These are phyloP conservation scores for Ginglymostoma cirratum DNA, from an alignment of 2,113 vertebrate species.

Conservation along the genomic window DNA sequence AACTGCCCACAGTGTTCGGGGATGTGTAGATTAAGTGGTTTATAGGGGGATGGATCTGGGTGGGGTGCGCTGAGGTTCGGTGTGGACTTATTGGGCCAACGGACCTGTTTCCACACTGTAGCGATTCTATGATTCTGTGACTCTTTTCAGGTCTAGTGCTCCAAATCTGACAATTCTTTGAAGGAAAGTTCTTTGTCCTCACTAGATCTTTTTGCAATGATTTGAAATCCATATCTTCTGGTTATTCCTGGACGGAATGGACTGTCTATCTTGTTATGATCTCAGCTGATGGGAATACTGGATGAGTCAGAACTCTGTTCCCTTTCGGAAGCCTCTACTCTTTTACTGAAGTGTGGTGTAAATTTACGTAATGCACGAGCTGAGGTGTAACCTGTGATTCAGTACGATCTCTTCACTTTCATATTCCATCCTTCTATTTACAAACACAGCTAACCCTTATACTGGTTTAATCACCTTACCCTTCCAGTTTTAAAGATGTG, in stretches of 20 bases:
- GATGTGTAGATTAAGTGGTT: no score
- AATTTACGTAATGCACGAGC: not conserved
- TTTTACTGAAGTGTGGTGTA: not conserved
- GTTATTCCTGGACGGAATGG: not conserved
- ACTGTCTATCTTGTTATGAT: no score
- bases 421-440: not conserved
- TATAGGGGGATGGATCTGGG: no score
- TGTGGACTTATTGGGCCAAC: no score
- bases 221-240: not conserved
- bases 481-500: not conserved
- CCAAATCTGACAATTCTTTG: not conserved
- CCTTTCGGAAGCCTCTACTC: not conserved
- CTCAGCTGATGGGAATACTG: no score
- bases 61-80: no score
- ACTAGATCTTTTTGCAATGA: not conserved
- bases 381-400: not conserved
- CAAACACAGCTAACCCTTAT: not conserved
- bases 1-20: no score
- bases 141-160: no score
- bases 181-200: not conserved
- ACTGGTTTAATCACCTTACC: not conserved
- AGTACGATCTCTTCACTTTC: not conserved
- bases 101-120: no score
- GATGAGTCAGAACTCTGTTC: not conserved
- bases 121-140: no score